Conservation (phyloP, 2,113 vertebrate genomes). For the Ariopsis seemanni region DNA sequence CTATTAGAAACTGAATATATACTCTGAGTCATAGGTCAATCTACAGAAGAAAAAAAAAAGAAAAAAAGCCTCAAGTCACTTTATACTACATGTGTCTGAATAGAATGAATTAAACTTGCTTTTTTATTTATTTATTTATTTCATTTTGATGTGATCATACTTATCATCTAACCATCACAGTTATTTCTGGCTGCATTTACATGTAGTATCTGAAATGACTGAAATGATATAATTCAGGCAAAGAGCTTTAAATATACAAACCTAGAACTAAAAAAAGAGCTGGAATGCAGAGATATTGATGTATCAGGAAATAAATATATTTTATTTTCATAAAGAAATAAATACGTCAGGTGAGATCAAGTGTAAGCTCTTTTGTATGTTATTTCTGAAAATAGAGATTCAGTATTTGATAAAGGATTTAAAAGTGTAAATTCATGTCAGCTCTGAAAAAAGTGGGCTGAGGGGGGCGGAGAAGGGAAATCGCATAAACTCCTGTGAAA, state of each 20-base stretch:
- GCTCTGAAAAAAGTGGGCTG: too few species aligned
- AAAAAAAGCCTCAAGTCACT: neutral
- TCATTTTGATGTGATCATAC: neutral
- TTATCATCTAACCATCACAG: neutral
- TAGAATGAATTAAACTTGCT: neutral
- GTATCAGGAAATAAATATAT: neutral
- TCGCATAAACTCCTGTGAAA: too few species aligned
- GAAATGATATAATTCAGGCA: neutral
- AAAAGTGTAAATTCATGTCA: too few species aligned
- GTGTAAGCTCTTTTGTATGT: neutral
- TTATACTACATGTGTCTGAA: neutral
- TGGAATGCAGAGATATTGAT: neutral
- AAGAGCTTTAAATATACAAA: neutral
- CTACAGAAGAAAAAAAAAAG: neutral
- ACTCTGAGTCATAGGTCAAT: neutral
- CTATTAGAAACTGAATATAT: neutral
- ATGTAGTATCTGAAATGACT: neutral
- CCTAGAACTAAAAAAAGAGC: neutral
- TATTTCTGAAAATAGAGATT: neutral
- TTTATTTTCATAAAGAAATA: neutral
- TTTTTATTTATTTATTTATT: neutral
- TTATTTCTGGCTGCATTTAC: neutral
- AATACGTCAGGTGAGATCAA: neutral
- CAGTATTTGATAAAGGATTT: neutral
- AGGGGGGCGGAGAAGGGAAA: too few species aligned